These are phyloP conservation scores for Fissipunctia ypsillon DNA, from an alignment of 2,888 invertebrate genomes.

Conservation along the genomic window DNA sequence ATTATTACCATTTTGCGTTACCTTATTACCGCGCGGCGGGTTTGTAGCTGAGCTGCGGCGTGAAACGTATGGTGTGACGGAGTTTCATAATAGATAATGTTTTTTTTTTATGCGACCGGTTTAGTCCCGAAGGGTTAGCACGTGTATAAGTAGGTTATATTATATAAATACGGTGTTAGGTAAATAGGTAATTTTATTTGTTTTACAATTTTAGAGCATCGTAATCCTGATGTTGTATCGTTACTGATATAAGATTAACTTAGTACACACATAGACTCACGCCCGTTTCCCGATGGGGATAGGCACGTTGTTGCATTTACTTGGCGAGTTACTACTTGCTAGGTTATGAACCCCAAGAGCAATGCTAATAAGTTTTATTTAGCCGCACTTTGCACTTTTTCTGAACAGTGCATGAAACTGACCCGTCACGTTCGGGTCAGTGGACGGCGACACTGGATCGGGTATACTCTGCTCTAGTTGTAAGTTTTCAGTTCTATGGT, in stretches of 20 bases:
- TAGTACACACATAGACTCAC: too few species aligned
- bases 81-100: conserved; percentile 38
- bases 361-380: too few species aligned
- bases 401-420: too few species aligned
- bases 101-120: conserved; percentile 14
- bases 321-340: too few species aligned
- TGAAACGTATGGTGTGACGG: conserved; percentile 15
- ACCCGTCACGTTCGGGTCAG: too few species aligned
- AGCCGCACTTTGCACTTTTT: too few species aligned
- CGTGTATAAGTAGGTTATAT: not conserved
- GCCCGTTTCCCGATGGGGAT: too few species aligned
- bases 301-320: too few species aligned
- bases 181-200: not conserved
- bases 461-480: too few species aligned
- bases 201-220: not conserved
- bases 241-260: not conserved
- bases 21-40: conserved; percentile 46
- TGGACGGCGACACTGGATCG: too few species aligned
- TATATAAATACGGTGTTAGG: not conserved
- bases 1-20: conserved; percentile 52
- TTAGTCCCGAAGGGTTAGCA: not conserved
- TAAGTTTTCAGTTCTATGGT: too few species aligned
- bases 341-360: too few species aligned
- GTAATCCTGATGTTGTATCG: not conserved
- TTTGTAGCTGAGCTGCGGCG: conserved; percentile 26